Evolutionary conservation across 2,888 invertebrate genomes (phyloP).

Genomic region (Rhagophthalmus giganteus): DNA sequence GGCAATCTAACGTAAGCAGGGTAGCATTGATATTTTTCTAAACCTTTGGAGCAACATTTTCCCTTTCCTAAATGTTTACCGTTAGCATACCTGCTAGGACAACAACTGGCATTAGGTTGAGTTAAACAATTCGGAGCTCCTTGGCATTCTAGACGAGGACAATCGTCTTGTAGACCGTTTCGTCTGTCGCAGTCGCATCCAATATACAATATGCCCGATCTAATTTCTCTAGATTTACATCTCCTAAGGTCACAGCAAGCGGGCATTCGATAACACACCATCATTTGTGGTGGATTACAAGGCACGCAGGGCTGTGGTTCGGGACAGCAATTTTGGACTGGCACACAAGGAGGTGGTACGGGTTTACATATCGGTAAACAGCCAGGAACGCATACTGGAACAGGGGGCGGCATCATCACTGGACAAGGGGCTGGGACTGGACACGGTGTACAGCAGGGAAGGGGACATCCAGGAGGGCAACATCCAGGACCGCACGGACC

Average conservation of each 20-base stretch:
- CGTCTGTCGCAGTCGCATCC: slow-evolving; percentile 64
- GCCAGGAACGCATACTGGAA: slow-evolving; percentile 60
- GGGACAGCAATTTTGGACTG: slow-evolving; percentile 57
- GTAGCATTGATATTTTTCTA: slow-evolving; percentile 49
- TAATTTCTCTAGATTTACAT: slow-evolving; percentile 58
- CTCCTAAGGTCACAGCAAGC: slow-evolving; percentile 49
- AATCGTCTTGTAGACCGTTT: slow-evolving; percentile 64
- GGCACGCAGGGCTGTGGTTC: slow-evolving; percentile 62
- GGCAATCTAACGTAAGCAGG: slow-evolving; percentile 37
- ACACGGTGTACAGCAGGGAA: slow-evolving; percentile 47
- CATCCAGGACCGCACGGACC: slow-evolving; percentile 54
- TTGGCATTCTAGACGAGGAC: slow-evolving; percentile 60
- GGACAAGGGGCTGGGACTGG: slow-evolving; percentile 55
- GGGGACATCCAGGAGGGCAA: slow-evolving; percentile 54
- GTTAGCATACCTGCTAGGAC: slow-evolving; percentile 55
- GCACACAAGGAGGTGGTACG: slow-evolving; percentile 57
- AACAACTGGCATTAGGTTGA: slow-evolving; percentile 61
- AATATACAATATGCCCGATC: slow-evolving; percentile 60
- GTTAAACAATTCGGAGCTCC: slow-evolving; percentile 60
- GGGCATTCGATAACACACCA: slow-evolving; percentile 58
- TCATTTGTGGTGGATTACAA: slow-evolving; percentile 62
- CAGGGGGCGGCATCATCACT: slow-evolving; percentile 41
- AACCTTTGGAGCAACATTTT: slow-evolving; percentile 15
- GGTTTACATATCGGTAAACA: slow-evolving; percentile 55
- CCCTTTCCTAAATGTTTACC: slow-evolving; percentile 50